Conservation (phyloP, 2,797 vertebrate genomes). For the Pangasius mekongensis region DNA sequence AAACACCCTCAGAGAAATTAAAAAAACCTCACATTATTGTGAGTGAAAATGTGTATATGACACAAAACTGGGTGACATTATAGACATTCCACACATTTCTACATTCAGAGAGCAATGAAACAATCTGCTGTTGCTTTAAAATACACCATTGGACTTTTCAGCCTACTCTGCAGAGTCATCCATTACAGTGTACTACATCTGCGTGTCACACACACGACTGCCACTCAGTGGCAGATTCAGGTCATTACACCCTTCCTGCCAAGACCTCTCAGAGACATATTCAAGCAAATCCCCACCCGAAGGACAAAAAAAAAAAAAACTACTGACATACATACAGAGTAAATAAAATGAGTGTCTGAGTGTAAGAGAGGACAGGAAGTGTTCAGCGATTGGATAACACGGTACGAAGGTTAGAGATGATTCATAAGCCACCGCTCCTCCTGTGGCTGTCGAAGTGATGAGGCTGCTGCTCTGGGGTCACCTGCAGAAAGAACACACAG, state of each 20-base stretch:
- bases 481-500: conserved; percentile 65
- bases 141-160: not conserved
- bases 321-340: not conserved
- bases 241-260: conserved; percentile 21
- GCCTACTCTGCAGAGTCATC: not conserved
- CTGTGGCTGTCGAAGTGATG: conserved; percentile 90
- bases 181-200: not conserved
- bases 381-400: conserved; percentile 12
- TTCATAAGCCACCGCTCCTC: conserved; percentile 91
- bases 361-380: not conserved
- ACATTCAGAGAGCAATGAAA: not conserved
- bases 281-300: not conserved
- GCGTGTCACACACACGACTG: not conserved
- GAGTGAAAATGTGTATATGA: conserved; percentile 3
- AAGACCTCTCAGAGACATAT: not conserved
- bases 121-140: not conserved
- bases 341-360: not conserved
- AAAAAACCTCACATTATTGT: not conserved
- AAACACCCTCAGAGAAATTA: not conserved
- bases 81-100: not conserved
- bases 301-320: not conserved
- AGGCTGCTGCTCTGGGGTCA: conserved; percentile 84
- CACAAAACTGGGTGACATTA: not conserved
- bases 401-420: conserved; percentile 37
- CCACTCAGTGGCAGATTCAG: conserved; percentile 25